Percentiles rank a stretch among this genome's conserved stretches.
These are phyloP conservation scores for Hirtodrosophila histrioides DNA, from an alignment of 2,888 invertebrate genomes.

Conservation along the genomic window DNA sequence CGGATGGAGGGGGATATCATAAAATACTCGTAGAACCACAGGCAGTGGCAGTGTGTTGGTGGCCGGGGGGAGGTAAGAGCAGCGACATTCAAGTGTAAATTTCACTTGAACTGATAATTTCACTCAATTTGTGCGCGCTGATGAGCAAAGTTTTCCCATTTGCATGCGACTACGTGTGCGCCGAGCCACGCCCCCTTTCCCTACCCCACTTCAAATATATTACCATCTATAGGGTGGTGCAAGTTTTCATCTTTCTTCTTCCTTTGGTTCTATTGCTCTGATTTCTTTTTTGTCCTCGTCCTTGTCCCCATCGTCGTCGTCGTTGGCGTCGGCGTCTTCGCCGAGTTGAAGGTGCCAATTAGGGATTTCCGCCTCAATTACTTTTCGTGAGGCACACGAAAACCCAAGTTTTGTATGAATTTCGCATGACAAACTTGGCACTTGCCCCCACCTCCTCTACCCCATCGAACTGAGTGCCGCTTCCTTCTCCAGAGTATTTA, in stretches of 20 bases:
- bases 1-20: conserved; percentile 9
- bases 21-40: conserved; percentile 7
- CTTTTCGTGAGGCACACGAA: conserved; percentile 77
- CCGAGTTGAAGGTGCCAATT: conserved; percentile 77
- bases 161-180: conserved; percentile 75
- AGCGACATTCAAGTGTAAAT: conserved; percentile 76
- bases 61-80: conserved; percentile 22
- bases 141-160: conserved; percentile 80
- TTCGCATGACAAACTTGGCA: conserved; percentile 80
- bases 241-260: conserved; percentile 56
- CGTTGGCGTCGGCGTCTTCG: conserved; percentile 7
- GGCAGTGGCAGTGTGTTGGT: conserved; percentile 23
- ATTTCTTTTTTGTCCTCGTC: conserved; percentile 48
- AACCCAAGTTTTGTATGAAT: conserved; percentile 78
- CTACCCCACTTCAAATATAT: conserved; percentile 19
- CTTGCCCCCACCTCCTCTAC: conserved; percentile 36
- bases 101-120: conserved; percentile 80
- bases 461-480: conserved; percentile 34
- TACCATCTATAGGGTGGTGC: conserved; percentile 12
- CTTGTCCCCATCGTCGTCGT: conserved; percentile 13
- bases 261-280: conserved; percentile 36
- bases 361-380: conserved; percentile 79
- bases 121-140: conserved; percentile 79
- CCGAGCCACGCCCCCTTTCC: not conserved
- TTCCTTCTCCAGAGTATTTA: conserved; percentile 63